Conservation (phyloP, 2,113 vertebrate genomes). For the Triplophysa tibetana region DNA sequence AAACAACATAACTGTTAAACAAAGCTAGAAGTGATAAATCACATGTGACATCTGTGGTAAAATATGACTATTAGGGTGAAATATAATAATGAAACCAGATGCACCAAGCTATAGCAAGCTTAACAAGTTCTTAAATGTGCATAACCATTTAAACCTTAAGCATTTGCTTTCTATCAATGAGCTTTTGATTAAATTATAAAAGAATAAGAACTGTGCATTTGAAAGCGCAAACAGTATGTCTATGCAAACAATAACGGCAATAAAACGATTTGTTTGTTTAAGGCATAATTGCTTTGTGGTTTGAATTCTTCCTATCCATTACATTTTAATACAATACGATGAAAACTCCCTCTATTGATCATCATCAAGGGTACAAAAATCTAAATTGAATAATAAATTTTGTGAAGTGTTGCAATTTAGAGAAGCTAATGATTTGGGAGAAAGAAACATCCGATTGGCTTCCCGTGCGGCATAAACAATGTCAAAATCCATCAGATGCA, state of each 20-base stretch:
- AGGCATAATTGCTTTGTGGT: conserved; percentile 60
- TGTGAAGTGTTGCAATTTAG: conserved; percentile 50
- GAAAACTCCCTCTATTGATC: conserved; percentile 58
- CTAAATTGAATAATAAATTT: conserved; percentile 58
- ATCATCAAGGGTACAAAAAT: conserved; percentile 55
- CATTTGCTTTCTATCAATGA: conserved; percentile 46
- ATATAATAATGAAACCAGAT: not conserved
- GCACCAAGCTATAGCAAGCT: not conserved
- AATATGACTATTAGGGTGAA: not conserved
- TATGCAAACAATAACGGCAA: conserved; percentile 57
- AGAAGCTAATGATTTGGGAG: conserved; percentile 45
- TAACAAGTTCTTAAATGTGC: not conserved
- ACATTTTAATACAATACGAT: conserved; percentile 62
- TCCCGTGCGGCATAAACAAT: conserved; percentile 44
- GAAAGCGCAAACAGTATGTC: conserved; percentile 61
- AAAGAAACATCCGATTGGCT: conserved; percentile 39
- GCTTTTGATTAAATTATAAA: conserved; percentile 41
- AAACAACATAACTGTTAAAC: conserved; percentile 12
- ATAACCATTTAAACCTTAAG: conserved; percentile 45
- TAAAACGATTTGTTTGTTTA: conserved; percentile 60
- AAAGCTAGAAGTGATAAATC: conserved; percentile 28
- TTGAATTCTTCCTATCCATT: conserved; percentile 59
- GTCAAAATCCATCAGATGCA: conserved; percentile 33
- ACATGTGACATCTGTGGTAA: conserved; percentile 23
- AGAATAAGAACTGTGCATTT: conserved; percentile 54